Conservation (phyloP, 2,797 vertebrate genomes). For the Xerus rutilus region DNA sequence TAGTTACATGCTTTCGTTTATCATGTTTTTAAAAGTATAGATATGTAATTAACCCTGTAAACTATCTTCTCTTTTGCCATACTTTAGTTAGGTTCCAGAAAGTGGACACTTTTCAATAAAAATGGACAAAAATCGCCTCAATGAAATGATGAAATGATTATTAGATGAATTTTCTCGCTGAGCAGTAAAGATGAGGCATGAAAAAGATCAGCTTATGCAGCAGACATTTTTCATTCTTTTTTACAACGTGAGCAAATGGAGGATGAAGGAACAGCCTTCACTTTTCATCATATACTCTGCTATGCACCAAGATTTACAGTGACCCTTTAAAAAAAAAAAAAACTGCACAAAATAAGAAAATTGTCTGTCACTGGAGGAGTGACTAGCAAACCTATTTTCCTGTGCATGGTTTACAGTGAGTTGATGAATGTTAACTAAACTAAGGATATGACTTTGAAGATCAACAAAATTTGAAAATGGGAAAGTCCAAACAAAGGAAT, state of each 20-base stretch:
- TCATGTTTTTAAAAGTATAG: constrained; percentile 30
- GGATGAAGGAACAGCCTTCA: constrained; percentile 71
- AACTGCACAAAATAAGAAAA: background rate
- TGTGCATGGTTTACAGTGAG: background rate
- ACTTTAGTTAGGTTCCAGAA: constrained; percentile 54
- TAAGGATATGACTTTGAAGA: constrained; percentile 59
- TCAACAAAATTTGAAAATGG: constrained; percentile 23
- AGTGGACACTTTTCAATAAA: constrained; percentile 36
- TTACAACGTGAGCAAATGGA: constrained; percentile 46
- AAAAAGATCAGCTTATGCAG: constrained; percentile 1
- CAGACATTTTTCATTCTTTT: constrained; percentile 63
- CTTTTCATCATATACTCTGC: constrained; percentile 57
- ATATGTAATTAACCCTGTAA: constrained; percentile 38
- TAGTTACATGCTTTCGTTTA: constrained; percentile 13
- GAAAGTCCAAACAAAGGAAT: constrained; percentile 37
- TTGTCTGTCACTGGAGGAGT: background rate
- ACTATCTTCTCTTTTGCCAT: constrained; percentile 29
- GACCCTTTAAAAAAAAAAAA: background rate
- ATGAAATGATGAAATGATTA: constrained; percentile 53
- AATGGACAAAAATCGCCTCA: constrained; percentile 54
- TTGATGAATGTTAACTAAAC: constrained; percentile 7
- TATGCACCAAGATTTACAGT: constrained; percentile 63
- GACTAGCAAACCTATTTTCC: constrained; percentile 4
- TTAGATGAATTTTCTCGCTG: constrained; percentile 49
- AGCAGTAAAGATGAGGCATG: constrained; percentile 48